Evolutionary conservation across 2,797 vertebrate species (phyloP), one percentile per base, ranked within the genome.

Genomic region (Micromesistius poutassou): DNA sequence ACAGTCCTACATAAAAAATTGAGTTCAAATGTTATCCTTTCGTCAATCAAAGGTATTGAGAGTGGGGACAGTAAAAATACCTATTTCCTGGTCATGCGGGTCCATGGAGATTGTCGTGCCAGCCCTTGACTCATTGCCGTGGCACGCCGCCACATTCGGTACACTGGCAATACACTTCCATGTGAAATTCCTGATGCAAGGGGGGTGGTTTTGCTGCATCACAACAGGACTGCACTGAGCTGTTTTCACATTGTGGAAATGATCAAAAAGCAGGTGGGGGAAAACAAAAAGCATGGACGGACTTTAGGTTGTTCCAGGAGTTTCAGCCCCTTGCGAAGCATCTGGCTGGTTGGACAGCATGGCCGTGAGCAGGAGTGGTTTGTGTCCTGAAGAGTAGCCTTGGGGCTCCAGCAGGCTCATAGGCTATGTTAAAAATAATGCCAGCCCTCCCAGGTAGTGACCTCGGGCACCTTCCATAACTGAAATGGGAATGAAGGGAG

Each of bases 401-500:
- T 68, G 62, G 62, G 62, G 62, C 62, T 25, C 62, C 62, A 25
- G 25, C 62, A 28, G 62, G 62, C 62, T 68, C 62, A 28, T 68
- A n/a, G 62, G 62, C 62, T 28, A 68, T 68, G 62, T 68, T 28
- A 25, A 68, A 68, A 68, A 68, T 68, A 68, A 28, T 68, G 62
- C 25, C 25, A 68, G 62, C 25, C 62, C 62, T 68, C 62, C 25
- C 28, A 68, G 62, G 62, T 28, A 68, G 62, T 68, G 62, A 68
- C 62, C 62, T 68, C n/a, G n/a, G 62, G 62, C 62, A 13, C 9
- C 62, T 6, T 28, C 28, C 62, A 1, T 68, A 68, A 68, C 62
- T 68, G 62, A 68, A 68, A 68, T 68, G 62, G 25, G 62, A 68
- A 68, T 68, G 28, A 68, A 68, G 28, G 55, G 55, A 62, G 62